Conservation (phyloP, 2,113 vertebrate species). For the Heterotis niloticus region DNA sequence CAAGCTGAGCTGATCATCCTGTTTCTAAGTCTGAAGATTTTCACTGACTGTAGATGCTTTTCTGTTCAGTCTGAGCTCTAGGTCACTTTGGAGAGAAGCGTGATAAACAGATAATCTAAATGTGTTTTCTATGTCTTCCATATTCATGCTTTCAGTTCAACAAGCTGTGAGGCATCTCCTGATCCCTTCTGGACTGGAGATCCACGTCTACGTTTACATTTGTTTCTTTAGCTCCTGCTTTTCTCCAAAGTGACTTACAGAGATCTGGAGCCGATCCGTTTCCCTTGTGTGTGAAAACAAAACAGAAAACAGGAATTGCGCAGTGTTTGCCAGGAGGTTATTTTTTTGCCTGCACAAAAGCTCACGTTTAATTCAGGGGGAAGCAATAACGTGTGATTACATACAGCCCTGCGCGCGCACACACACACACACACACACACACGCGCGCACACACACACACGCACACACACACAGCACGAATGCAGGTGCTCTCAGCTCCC, state of each 20-base stretch:
- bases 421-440: neutral
- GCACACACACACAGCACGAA: neutral
- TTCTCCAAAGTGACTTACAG: neutral
- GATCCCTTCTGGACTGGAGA: constrained; percentile 15
- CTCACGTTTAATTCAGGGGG: constrained; percentile 44
- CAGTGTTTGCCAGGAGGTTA: constrained; percentile 56
- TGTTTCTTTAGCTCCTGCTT: too few species aligned
- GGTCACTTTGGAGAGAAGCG: too few species aligned
- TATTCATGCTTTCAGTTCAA: neutral
- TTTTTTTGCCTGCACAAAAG: constrained; percentile 69
- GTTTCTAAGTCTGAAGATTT: too few species aligned
- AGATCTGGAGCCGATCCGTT: constrained; percentile 44
- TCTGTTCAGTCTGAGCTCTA: too few species aligned
- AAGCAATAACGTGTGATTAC: constrained; percentile 46
- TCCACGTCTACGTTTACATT: too few species aligned
- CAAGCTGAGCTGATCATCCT: too few species aligned
- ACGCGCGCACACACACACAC: neutral
- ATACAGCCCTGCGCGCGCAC: neutral
- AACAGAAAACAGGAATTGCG: constrained; percentile 63
- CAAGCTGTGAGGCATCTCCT: neutral
- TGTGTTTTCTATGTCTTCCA: neutral
- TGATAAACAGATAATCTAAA: too few species aligned
- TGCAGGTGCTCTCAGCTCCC: neutral
- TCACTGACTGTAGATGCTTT: too few species aligned
- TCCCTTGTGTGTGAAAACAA: constrained; percentile 67